phyloP scores from a whole-genome alignment of 2,888 invertebrate species.

The Ctenicera cuprea region DNA sequence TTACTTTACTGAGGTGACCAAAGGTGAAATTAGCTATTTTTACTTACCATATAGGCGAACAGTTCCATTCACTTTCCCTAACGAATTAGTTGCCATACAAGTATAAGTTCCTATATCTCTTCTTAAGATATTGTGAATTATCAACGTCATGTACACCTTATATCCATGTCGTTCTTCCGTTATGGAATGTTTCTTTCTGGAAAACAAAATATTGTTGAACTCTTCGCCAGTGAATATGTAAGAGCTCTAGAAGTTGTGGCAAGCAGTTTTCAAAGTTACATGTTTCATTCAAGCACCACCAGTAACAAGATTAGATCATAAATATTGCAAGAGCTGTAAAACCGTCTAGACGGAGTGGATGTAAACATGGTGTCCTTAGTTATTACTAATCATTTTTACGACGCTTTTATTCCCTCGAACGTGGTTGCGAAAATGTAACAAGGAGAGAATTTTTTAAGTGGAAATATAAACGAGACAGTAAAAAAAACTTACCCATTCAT shows the following conservation, averaged over 20 bases:
- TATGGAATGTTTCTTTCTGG: constrained; percentile 76
- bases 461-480: too few relatives aligned
- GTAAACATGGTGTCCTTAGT: neutral
- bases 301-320: neutral
- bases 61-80: constrained; percentile 82
- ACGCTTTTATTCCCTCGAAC: neutral
- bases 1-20: too few relatives aligned
- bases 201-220: neutral
- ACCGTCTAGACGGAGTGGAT: constrained; percentile 5
- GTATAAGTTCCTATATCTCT: constrained; percentile 76
- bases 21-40: too few relatives aligned
- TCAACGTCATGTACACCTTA: constrained; percentile 80
- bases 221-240: neutral
- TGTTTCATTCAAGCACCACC: constrained; percentile 17
- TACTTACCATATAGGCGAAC: constrained; percentile 79
- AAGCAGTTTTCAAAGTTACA: neutral
- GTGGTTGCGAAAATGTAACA: neutral
- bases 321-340: constrained; percentile 16
- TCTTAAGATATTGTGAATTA: constrained; percentile 73
- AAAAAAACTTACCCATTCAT: constrained; percentile 82
- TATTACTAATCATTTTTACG: constrained; percentile 4
- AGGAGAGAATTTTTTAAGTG: neutral
- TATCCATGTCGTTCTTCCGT: constrained; percentile 80
- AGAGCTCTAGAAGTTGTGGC: too few relatives aligned
- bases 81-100: constrained; percentile 82